These are phyloP conservation scores for Microcebus murinus DNA, from an alignment of 2,113 vertebrate species.

Conservation along the genomic window DNA sequence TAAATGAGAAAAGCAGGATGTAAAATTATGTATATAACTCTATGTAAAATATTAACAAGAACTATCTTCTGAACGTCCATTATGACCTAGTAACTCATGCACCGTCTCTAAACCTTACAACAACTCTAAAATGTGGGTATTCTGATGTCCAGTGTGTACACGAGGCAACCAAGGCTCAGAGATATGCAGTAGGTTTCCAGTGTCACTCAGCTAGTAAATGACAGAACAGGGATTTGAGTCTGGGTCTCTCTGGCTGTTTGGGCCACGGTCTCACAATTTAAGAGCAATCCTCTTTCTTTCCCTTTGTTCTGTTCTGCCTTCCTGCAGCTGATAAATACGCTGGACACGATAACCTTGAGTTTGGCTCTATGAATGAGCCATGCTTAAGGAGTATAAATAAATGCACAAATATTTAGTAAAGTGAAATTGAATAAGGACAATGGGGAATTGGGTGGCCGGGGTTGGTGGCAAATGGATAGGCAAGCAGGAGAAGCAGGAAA, in stretches of 20 bases:
- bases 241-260: neutral
- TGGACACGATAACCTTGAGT: neutral
- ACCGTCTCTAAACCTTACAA: neutral
- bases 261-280: neutral
- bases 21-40: neutral
- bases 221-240: neutral
- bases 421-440: neutral
- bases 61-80: neutral
- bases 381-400: neutral
- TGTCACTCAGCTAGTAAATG: neutral
- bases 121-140: neutral
- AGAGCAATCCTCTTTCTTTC: neutral
- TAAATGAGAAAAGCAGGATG: slow-evolving; percentile 1
- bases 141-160: neutral
- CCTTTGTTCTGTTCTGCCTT: neutral
- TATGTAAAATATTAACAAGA: neutral
- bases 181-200: neutral
- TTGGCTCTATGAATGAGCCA: neutral
- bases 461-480: neutral
- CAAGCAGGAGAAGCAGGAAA: neutral
- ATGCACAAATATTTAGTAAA: neutral
- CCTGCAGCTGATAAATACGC: neutral
- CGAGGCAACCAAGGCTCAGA: neutral
- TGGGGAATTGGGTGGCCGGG: neutral
- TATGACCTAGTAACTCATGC: neutral